Percentiles rank a stretch among this genome's conserved stretches.
These are phyloP conservation scores for Platerodrilus igneus DNA, from an alignment of 2,888 invertebrate genomes.

Conservation along the genomic window DNA sequence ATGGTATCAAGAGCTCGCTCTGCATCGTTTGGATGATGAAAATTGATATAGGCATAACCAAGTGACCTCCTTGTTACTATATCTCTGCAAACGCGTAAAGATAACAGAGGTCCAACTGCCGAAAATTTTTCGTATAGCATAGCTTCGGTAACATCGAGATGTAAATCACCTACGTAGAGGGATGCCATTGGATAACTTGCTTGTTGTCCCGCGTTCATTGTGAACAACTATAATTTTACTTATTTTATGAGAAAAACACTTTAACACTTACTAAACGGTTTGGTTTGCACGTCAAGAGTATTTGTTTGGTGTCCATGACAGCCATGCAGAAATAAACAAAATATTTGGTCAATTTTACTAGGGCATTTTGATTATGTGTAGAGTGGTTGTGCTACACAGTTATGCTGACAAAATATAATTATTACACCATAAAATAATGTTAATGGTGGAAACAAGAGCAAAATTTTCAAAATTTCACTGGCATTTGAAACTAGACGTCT, in stretches of 20 bases:
- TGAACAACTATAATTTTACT: constrained; percentile 5
- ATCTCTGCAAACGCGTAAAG: constrained; percentile 97
- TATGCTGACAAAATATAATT: too few species aligned
- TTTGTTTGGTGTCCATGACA: constrained; percentile 11
- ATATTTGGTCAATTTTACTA: too few species aligned
- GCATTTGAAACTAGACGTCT: too few species aligned
- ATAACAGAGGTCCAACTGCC: constrained; percentile 94
- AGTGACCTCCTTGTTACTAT: constrained; percentile 94
- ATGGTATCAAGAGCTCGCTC: constrained; percentile 98
- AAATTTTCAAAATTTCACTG: too few species aligned
- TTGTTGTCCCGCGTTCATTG: constrained; percentile 42
- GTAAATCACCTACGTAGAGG: constrained; percentile 97
- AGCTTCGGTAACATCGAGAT: constrained; percentile 97
- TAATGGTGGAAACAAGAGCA: too few species aligned
- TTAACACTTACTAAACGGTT: constrained; percentile 12
- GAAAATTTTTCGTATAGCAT: constrained; percentile 99
- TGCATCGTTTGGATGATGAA: constrained; percentile 97
- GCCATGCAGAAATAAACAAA: too few species aligned
- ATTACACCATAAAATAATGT: too few species aligned
- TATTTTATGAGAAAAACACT: constrained; percentile 7
- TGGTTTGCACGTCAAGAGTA: constrained; percentile 12
- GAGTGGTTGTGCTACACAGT: too few species aligned
- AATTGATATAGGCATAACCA: constrained; percentile 99
- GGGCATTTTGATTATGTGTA: too few species aligned
- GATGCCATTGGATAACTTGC: constrained; percentile 89